Evolutionary conservation across 2,113 vertebrate genomes (phyloP).

Genomic region (Vimba vimba): DNA sequence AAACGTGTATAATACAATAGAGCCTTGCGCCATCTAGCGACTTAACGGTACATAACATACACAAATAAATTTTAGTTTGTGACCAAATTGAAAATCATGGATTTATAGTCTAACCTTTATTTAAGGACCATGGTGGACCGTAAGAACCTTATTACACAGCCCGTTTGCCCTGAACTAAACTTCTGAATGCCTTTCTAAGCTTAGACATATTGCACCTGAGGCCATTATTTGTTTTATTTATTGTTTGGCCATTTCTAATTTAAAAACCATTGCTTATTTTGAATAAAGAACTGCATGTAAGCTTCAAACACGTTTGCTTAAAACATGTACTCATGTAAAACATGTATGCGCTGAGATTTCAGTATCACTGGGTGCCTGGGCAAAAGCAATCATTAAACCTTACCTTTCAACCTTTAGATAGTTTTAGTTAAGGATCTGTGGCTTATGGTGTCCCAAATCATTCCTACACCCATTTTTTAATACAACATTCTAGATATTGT

Average conservation of each 20-base stretch:
- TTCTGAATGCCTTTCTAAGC: background rate
- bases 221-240: background rate
- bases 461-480: background rate
- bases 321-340: too few species aligned
- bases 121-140: background rate
- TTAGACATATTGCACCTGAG: background rate
- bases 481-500: background rate
- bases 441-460: background rate
- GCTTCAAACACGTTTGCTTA: background rate
- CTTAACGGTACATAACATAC: background rate
- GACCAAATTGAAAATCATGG: background rate
- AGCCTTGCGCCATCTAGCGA: constrained; percentile 45
- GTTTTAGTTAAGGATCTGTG: background rate
- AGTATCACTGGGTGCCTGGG: background rate
- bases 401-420: background rate
- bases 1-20: background rate
- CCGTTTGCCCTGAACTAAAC: background rate
- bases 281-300: background rate
- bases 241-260: too few species aligned
- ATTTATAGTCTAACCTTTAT: background rate
- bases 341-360: background rate
- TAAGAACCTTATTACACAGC: background rate
- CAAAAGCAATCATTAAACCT: background rate
- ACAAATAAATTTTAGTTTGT: background rate
- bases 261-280: background rate